A percentile compares a stretch with the other conserved stretches of the same genome.
Evolutionary conservation across 2,797 vertebrate genomes (phyloP).

Genomic region (Holocentrus rufus): DNA sequence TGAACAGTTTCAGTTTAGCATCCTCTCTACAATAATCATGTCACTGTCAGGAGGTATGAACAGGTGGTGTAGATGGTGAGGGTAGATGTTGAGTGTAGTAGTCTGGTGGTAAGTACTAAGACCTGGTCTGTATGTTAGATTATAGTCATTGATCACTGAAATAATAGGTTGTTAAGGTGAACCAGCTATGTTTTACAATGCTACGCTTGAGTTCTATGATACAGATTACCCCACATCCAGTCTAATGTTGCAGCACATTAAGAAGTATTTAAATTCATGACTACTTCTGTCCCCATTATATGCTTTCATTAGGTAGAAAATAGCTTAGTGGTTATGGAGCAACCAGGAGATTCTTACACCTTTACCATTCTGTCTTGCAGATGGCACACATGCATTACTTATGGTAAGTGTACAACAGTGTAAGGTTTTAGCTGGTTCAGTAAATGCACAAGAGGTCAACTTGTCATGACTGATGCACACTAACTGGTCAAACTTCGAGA

Average conservation of each 20-base stretch:
- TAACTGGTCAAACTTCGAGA: conserved; percentile 30
- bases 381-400: conserved; percentile 35
- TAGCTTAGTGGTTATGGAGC: conserved; percentile 27
- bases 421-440: conserved; percentile 8
- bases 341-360: conserved; percentile 34
- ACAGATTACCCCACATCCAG: conserved; percentile 5
- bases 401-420: conserved; percentile 26
- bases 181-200: conserved; percentile 12
- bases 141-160: background rate
- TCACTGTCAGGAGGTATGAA: conserved; percentile 33
- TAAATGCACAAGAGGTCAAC: conserved; percentile 26
- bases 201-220: background rate
- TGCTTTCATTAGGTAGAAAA: conserved; percentile 34
- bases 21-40: conserved; percentile 13
- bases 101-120: background rate
- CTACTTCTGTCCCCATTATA: conserved; percentile 34
- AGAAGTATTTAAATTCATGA: conserved; percentile 34
- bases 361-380: conserved; percentile 39
- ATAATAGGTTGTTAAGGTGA: background rate
- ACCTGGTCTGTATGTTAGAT: conserved; percentile 9
- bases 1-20: conserved; percentile 31
- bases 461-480: conserved; percentile 24
- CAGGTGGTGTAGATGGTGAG: conserved; percentile 4
- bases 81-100: background rate
- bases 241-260: conserved; percentile 10